Conservation (phyloP, 2,797 vertebrate species). For the Nyctalus aviator region DNA sequence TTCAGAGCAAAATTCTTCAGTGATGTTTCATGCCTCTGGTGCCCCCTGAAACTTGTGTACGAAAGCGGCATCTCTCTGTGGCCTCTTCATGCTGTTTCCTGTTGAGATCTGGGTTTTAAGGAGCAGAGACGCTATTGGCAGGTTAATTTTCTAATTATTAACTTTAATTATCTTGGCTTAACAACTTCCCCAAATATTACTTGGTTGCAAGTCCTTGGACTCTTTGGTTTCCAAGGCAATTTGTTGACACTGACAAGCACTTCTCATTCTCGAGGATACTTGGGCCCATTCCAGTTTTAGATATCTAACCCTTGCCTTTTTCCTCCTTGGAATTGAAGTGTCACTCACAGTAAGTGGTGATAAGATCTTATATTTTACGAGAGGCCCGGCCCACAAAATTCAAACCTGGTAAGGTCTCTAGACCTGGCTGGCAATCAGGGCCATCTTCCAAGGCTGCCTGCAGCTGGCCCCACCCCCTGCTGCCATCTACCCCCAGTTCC, state of each 20-base stretch:
- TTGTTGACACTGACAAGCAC: background rate
- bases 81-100: slow-evolving; percentile 17
- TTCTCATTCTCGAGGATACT: background rate
- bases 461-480: no score
- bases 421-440: no score
- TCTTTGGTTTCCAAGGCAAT: slow-evolving; percentile 46
- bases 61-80: background rate
- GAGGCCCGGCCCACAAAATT: no score
- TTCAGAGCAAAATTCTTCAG: slow-evolving; percentile 57
- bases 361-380: background rate
- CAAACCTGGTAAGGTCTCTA: no score
- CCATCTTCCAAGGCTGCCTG: no score
- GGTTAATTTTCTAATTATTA: slow-evolving; percentile 51
- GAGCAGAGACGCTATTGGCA: slow-evolving; percentile 35
- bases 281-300: slow-evolving; percentile 24
- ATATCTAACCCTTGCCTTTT: slow-evolving; percentile 53
- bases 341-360: background rate
- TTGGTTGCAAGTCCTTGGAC: slow-evolving; percentile 11
- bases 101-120: slow-evolving; percentile 25
- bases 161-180: slow-evolving; percentile 42
- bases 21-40: background rate
- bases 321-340: slow-evolving; percentile 19
- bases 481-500: no score
- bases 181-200: slow-evolving; percentile 53
- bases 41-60: background rate